Evolutionary conservation across 1,140 invertebrate genomes (phyloP), one percentile per base, ranked within the genome.

Genomic region (Lerema accius): DNA sequence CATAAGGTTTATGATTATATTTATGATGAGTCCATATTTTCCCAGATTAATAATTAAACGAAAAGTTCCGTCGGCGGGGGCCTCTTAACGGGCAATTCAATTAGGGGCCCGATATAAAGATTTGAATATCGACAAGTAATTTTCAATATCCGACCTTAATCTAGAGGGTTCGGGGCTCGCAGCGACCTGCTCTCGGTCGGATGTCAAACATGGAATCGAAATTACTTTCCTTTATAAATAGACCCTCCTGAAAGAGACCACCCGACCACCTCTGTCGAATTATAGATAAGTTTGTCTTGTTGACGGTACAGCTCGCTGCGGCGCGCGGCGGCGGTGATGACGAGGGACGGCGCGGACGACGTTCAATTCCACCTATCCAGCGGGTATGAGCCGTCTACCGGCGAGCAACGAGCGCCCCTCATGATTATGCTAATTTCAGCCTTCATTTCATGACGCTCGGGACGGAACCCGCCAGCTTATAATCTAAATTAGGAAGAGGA

Each of bases 401-500:
- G n/a, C n/a, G n/a, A n/a, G n/a, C n/a, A n/a, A 43, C 16, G 16
- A 46, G 23, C 48, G 37, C 23, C 9, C 35, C 28, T 48, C 23
- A 39, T 32, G 53, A 66, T 65, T 70, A 70, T 70, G 68, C 49
- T 61, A 70, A 70, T 58, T 63, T 50, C 63, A 66, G 60, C 64
- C 60, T 67, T 66, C 66, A 67, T 70, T 66, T 48, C 49, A 63
- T 60, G 48, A 46, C 50, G 11, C 40, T 23, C 19, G 46, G 39
- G n/a, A 9, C 61, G 51, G 55, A 28, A 63, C 60, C 35, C 62
- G 53, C 58, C 58, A 50, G 45, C 59, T 42, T n/a, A n/a, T n/a
- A n/a, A n/a, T 63, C 46, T 68, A 63, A 66, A 69, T 69, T 69
- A 69, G 63, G 63, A 69, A 66, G 63, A 69, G 60, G 67, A 69